Evolutionary conservation across 2,113 vertebrate genomes (phyloP).

Genomic region (Illadopsis cleaveri): DNA sequence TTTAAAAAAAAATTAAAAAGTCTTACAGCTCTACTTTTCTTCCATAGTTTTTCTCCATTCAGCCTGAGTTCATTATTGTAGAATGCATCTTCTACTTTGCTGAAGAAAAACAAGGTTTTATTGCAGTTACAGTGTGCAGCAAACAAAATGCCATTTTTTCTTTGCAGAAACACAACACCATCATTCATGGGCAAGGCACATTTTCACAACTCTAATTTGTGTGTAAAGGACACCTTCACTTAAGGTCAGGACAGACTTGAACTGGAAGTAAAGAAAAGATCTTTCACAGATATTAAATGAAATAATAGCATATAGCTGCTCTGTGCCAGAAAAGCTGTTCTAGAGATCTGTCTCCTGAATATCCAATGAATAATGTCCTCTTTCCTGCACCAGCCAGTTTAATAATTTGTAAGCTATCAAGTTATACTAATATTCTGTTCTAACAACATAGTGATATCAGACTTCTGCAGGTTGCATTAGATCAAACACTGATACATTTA

Average conservation of each 20-base stretch:
- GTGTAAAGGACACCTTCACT: neutral
- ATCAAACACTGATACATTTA: neutral
- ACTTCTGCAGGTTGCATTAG: neutral
- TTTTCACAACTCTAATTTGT: neutral
- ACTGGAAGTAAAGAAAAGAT: neutral
- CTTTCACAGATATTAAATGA: neutral
- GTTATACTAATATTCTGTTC: neutral
- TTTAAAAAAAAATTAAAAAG: neutral
- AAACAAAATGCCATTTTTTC: neutral
- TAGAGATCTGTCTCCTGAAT: neutral
- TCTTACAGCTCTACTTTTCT: slow-evolving; percentile 95
- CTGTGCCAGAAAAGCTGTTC: neutral
- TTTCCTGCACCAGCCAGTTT: neutral
- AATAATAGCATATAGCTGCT: neutral
- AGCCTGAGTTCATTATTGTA: slow-evolving; percentile 89
- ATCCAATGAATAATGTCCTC: neutral
- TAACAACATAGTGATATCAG: neutral
- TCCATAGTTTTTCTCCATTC: slow-evolving; percentile 92
- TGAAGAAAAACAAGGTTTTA: slow-evolving; percentile 68
- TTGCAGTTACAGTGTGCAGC: slow-evolving; percentile 9
- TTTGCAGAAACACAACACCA: neutral
- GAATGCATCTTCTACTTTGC: slow-evolving; percentile 96
- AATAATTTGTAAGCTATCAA: neutral
- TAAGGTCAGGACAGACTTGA: neutral
- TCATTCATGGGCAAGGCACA: neutral